Percentiles rank a stretch among this genome's conserved stretches.
Conservation (phyloP, 37 sponge, comb jelly and placozoan species). For the Theonella swinhoei region DNA sequence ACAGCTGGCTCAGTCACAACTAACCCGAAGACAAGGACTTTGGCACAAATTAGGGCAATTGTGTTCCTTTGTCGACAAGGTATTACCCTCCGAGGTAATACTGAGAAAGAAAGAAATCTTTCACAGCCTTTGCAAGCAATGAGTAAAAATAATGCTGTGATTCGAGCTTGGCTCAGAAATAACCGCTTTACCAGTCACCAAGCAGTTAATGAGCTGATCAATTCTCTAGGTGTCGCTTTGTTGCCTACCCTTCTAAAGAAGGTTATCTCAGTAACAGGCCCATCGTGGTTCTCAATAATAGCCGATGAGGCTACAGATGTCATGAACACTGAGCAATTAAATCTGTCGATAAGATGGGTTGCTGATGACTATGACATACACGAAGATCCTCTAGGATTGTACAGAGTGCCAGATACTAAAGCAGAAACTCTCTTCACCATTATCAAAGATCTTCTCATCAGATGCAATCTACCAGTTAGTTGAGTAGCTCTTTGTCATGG, state of each 20-base stretch:
- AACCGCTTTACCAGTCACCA: constrained; percentile 39
- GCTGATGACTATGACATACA: constrained; percentile 47
- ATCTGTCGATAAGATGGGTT: constrained; percentile 57
- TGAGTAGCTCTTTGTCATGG: constrained; percentile 52
- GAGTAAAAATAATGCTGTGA: constrained; percentile 38
- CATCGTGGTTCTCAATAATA: constrained; percentile 54
- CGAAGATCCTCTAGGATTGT: constrained; percentile 59
- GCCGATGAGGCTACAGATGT: constrained; percentile 71
- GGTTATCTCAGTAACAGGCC: constrained; percentile 40
- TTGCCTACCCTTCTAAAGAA: constrained; percentile 34
- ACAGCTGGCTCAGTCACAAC: constrained; percentile 38
- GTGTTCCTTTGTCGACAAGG: constrained; percentile 54
- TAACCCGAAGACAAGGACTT: constrained; percentile 47
- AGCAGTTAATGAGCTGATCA: constrained; percentile 50
- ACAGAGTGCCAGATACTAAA: constrained; percentile 44
- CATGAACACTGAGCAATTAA: constrained; percentile 47
- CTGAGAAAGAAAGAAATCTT: constrained; percentile 56
- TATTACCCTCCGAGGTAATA: constrained; percentile 56
- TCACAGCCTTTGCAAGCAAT: constrained; percentile 24
- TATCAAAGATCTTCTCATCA: constrained; percentile 49
- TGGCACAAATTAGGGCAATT: constrained; percentile 48
- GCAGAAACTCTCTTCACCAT: constrained; percentile 44
- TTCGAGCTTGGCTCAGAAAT: constrained; percentile 36
- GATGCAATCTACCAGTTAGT: constrained; percentile 52
- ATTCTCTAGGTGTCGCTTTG: constrained; percentile 38